Percentiles rank a stretch among this genome's conserved stretches.
These are phyloP conservation scores for Ethmia dodecea DNA, from an alignment of 2,888 invertebrate species.

Conservation along the genomic window DNA sequence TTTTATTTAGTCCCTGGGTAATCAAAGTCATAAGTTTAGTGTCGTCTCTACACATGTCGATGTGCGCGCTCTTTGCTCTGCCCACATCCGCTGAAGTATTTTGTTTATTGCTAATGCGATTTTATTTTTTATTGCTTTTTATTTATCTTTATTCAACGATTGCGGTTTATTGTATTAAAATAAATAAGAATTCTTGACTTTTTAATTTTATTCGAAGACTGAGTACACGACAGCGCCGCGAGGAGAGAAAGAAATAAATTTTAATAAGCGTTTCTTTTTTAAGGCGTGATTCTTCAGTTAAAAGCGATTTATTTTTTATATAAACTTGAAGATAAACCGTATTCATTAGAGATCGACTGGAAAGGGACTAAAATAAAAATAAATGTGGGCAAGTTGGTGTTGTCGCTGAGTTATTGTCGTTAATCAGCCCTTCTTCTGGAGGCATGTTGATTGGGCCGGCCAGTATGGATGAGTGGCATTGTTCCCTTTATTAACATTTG, in stretches of 20 bases:
- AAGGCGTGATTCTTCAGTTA: slow-evolving; percentile 78
- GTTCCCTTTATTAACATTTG: slow-evolving; percentile 55
- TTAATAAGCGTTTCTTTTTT: slow-evolving; percentile 77
- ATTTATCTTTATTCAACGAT: slow-evolving; percentile 78
- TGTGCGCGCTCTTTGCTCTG: slow-evolving; percentile 61
- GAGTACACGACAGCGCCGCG: slow-evolving; percentile 73
- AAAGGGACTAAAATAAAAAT: slow-evolving; percentile 73
- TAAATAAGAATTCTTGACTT: slow-evolving; percentile 78
- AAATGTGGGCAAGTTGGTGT: slow-evolving; percentile 68
- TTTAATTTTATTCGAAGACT: slow-evolving; percentile 74
- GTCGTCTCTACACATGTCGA: slow-evolving; percentile 45
- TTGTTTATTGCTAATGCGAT: slow-evolving; percentile 78
- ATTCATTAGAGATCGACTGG: slow-evolving; percentile 77
- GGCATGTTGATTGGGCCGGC: slow-evolving; percentile 59
- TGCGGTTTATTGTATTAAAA: slow-evolving; percentile 79
- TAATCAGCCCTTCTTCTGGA: slow-evolving; percentile 57
- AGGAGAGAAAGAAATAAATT: slow-evolving; percentile 76
- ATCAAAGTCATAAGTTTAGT: too few species aligned
- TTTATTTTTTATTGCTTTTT: slow-evolving; percentile 78
- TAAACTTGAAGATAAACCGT: slow-evolving; percentile 74
- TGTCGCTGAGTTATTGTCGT: slow-evolving; percentile 72
- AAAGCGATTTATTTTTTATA: slow-evolving; percentile 77
- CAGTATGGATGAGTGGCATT: slow-evolving; percentile 39
- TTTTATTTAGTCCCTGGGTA: too few species aligned
- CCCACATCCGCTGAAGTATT: slow-evolving; percentile 78